phyloP scores from a whole-genome alignment of 2,113 vertebrate genomes.

The Cettia cetti region DNA sequence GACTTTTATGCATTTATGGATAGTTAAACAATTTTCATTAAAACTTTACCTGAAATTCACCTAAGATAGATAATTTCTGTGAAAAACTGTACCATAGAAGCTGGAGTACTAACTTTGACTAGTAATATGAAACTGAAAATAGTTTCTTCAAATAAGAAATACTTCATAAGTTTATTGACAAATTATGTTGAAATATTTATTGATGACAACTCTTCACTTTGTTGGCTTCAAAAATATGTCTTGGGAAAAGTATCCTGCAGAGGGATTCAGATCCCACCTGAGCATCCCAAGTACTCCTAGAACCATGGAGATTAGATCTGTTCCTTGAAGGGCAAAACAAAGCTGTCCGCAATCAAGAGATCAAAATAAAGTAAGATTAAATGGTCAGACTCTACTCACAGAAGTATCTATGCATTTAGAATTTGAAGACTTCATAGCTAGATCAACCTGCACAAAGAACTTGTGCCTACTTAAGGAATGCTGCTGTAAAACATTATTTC shows the following conservation, averaged over 20 bases:
- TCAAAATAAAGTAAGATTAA: not conserved
- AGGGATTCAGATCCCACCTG: not conserved
- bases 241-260: not conserved
- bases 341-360: not conserved
- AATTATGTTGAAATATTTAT: not conserved
- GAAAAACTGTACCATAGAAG: not conserved
- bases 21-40: not conserved
- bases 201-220: too few species aligned
- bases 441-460: accelerated
- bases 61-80: not conserved
- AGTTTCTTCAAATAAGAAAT: not conserved
- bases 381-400: not conserved
- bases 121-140: not conserved
- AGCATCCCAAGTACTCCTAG: not conserved
- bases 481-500: not conserved
- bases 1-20: not conserved
- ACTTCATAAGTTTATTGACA: not conserved
- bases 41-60: not conserved
- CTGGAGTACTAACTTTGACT: not conserved
- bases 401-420: not conserved
- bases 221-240: not conserved
- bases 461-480: not conserved
- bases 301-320: not conserved
- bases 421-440: not conserved
- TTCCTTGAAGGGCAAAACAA: not conserved